Evolutionary conservation across 1,140 invertebrate genomes (phyloP), one percentile per base, ranked within the genome.

Genomic region (Anagrus nilaparvatae): DNA sequence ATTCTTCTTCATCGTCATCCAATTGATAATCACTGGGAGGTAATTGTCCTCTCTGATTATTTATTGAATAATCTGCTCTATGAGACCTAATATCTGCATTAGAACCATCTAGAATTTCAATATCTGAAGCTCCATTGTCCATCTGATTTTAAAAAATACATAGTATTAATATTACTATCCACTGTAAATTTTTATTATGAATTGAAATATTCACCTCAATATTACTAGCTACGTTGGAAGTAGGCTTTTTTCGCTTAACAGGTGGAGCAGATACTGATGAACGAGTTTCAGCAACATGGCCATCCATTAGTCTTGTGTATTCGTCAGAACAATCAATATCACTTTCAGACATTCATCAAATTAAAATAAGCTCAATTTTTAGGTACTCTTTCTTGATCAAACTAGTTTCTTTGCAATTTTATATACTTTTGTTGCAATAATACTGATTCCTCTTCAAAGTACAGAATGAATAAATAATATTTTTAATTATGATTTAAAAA

Each of bases 1-100:
- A 65, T 54, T 92, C 90, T 51, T 94, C 80, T 51, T 97, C 93
- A 52, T 95, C 87, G 37, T 87, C 76, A 1, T 63, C 59, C 13
- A 51, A 53, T 23, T 55, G 55, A 37, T 40, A 31, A 34, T 44
- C 54, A 21, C 29, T 32, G 2, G 53, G 48, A n/a, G 51, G 47
- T 18, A 36, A 54, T 44, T 35, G 45, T 25, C 54, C 53, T 45
- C 14, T 36, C 18, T 38, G 29, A 59, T 38, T 30, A 5, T 29
- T 16, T 14, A 20, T 19, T 27, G 34, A 23, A 41, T 14, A 25
- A n/a, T n/a, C n/a, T 6, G 45, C 19, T n/a, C 20, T 27, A 33
- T 16, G 35, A 33, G 21, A 3, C 5, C 40, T 39, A 8, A 4
- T 18, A 13, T 34, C 42, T 31, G 19, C 31, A 14, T 13, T 23